Percentiles rank a stretch among this genome's conserved stretches.
phyloP scores from a whole-genome alignment of 1,140 invertebrate genomes.

The Drepana arcuata region DNA sequence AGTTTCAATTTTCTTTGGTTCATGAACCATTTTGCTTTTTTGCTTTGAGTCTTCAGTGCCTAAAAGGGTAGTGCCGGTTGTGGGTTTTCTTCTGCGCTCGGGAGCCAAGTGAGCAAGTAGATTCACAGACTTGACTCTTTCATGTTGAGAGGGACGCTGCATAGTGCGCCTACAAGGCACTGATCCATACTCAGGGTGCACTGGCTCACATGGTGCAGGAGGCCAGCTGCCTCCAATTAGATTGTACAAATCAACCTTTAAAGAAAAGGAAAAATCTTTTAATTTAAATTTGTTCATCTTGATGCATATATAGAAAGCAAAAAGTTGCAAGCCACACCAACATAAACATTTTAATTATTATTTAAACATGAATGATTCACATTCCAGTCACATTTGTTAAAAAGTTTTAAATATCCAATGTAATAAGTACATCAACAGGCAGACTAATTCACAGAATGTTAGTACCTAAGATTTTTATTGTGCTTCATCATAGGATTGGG shows the following conservation, averaged over 20 bases:
- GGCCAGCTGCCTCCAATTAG: constrained; percentile 62
- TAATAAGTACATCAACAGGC: too few relatives aligned
- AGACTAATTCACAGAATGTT: too few relatives aligned
- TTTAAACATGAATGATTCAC: too few relatives aligned
- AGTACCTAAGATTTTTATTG: too few relatives aligned
- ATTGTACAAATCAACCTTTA: constrained; percentile 54
- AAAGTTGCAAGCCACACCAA: too few relatives aligned
- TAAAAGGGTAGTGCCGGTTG: constrained; percentile 9
- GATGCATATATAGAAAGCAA: too few relatives aligned
- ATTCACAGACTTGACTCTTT: constrained; percentile 55
- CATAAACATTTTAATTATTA: too few relatives aligned
- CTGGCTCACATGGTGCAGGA: constrained; percentile 48
- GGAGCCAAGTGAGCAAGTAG: constrained; percentile 50
- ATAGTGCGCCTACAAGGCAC: constrained; percentile 36
- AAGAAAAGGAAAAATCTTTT: too few relatives aligned
- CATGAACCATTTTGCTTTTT: constrained; percentile 55
- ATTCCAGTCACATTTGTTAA: too few relatives aligned
- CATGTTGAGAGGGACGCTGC: constrained; percentile 40
- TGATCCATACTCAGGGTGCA: constrained; percentile 49
- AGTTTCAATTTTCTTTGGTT: constrained; percentile 57
- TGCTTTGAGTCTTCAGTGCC: constrained; percentile 18
- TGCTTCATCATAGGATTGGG: too few relatives aligned
- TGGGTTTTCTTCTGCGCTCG: constrained; percentile 32
- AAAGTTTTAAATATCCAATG: too few relatives aligned
- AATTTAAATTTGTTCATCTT: too few relatives aligned